Conservation (phyloP, 1,140 invertebrate species). For the Zaprionus davidi region DNA sequence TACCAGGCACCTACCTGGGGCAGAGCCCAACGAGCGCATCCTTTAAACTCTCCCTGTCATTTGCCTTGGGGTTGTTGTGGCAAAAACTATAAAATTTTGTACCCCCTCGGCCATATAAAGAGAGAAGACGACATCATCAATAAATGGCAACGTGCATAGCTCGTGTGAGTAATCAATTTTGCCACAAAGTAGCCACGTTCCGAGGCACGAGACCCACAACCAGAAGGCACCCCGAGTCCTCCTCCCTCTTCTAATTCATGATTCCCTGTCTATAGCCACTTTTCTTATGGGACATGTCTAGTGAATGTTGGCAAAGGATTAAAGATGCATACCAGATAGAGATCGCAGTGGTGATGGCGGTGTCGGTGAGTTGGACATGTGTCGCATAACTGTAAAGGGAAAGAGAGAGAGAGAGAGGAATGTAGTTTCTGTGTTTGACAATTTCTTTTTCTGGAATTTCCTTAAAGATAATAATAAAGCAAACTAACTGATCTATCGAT, state of each 20-base stretch:
- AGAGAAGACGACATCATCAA: slow-evolving; percentile 48
- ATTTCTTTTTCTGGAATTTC: not conserved
- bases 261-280: not conserved
- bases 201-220: slow-evolving; percentile 37
- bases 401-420: slow-evolving; percentile 13
- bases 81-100: slow-evolving; percentile 48
- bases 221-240: not conserved
- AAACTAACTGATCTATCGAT: slow-evolving; percentile 28
- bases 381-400: slow-evolving; percentile 77
- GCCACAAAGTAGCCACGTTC: slow-evolving; percentile 81
- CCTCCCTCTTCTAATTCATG: not conserved
- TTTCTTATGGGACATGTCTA: slow-evolving; percentile 53
- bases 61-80: slow-evolving; percentile 41
- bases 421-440: slow-evolving; percentile 20
- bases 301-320: slow-evolving; percentile 75
- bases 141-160: slow-evolving; percentile 52
- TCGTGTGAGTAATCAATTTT: slow-evolving; percentile 79
- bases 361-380: slow-evolving; percentile 81
- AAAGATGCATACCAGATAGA: slow-evolving; percentile 74
- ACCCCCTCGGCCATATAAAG: slow-evolving; percentile 12
- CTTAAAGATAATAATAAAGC: not conserved
- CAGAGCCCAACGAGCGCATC: slow-evolving; percentile 28
- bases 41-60: slow-evolving; percentile 17
- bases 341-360: slow-evolving; percentile 80
- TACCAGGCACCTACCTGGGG: slow-evolving; percentile 38